phyloP scores from a whole-genome alignment of 2,888 invertebrate species.

The Dryocosmus kuriphilus region DNA sequence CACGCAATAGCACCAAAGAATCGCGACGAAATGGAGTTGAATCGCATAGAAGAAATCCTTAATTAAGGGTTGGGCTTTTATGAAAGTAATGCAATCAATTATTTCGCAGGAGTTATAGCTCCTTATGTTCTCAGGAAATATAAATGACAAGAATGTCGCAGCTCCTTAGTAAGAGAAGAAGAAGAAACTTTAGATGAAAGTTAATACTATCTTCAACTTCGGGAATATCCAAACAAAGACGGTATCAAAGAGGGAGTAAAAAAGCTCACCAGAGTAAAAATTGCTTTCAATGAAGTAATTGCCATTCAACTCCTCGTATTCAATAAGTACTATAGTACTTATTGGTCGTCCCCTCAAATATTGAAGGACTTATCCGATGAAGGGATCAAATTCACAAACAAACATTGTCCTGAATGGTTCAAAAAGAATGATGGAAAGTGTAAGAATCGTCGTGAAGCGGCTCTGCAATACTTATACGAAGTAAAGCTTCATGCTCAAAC shows the following conservation, averaged over 20 bases:
- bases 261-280: constrained; percentile 25
- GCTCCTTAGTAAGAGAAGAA: too few relatives aligned
- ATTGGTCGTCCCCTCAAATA: background rate
- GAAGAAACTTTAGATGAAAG: background rate
- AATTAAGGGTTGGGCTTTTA: constrained; percentile 23
- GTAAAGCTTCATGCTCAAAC: too few relatives aligned
- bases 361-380: background rate
- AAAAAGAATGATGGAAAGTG: too few relatives aligned
- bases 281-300: background rate
- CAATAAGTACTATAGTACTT: background rate
- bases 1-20: background rate
- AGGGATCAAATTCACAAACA: too few relatives aligned
- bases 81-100: constrained; percentile 39
- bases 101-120: too few relatives aligned
- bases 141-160: too few relatives aligned
- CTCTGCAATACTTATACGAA: too few relatives aligned
- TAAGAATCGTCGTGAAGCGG: too few relatives aligned
- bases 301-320: background rate
- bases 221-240: constrained; percentile 41
- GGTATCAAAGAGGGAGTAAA: constrained; percentile 27
- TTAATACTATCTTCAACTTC: constrained; percentile 37
- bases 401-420: too few relatives aligned
- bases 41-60: too few relatives aligned
- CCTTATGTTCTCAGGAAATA: too few relatives aligned
- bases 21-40: too few relatives aligned